Evolutionary conservation across 2,113 vertebrate species (phyloP).

Genomic region (Passer montanus): DNA sequence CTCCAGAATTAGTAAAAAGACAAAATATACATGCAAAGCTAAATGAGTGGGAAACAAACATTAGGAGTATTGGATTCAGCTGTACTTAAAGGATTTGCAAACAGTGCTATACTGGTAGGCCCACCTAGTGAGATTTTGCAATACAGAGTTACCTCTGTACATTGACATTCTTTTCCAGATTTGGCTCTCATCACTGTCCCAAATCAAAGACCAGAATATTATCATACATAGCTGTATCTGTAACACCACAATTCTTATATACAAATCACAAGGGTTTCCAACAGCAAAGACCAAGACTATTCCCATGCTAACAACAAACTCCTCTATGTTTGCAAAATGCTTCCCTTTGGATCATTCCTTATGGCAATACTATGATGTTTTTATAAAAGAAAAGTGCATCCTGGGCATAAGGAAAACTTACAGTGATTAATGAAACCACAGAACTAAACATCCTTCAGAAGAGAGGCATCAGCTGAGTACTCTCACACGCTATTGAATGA

Average conservation of each 20-base stretch:
- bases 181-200: background rate
- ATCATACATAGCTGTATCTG: background rate
- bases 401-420: background rate
- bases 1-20: background rate
- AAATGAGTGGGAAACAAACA: background rate
- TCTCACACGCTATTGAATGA: background rate
- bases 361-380: background rate
- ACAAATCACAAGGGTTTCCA: background rate
- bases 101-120: background rate
- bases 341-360: background rate
- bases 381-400: background rate
- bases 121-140: background rate
- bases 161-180: background rate
- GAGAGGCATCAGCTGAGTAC: background rate
- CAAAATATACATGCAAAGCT: background rate
- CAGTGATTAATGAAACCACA: background rate
- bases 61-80: background rate
- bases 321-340: background rate
- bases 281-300: background rate
- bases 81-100: background rate
- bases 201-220: background rate
- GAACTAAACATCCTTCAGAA: background rate
- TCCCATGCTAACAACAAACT: background rate
- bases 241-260: background rate
- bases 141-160: background rate